Base-by-base conservation (phyloP, 2,888 invertebrate species). In the Pachydiplax longipennis region DNA sequence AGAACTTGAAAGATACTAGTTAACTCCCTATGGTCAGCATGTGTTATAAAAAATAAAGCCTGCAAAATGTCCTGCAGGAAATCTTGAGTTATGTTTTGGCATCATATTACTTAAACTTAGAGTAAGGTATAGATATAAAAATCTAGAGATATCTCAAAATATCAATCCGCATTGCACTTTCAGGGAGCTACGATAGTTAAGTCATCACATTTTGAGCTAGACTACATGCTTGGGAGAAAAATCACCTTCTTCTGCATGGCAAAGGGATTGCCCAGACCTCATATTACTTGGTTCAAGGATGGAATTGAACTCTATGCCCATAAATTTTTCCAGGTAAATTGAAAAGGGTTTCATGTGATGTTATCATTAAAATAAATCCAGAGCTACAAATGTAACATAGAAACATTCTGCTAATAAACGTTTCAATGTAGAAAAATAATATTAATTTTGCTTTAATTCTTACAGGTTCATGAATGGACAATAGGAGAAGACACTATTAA, bases 211-310 rank as follows among this genome's bases (percentile, higher is more conserved):
- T 97, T 97, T 93, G 96, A 97, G 93, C 94, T 96, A 92, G 96
- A 96, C 92, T 97, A 96, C 93, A 96, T 96, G 95, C 94, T 97
- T 53, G 97, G 97, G 22, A 95, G 97, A 91, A 97, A 97, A 94
- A 96, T 97, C 61, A 96, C 96, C 8, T 96, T 97, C 93, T 96
- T 97, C 93, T 97, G 97, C 93, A 96, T 96, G 95, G 97, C 97
- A 0, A 94, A 95, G 92, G 97, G 97, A 73, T 94, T 95, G 91
- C 97, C 97, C 0, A 94, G 97, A 91, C 97, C 97, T 0, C 96
- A 96, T 93, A 96, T 97, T 91, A 97, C 96, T 58, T 97, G 97
- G 97, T 96, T 96, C 92, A 97, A 97, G 93, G 97, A 97, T 93
- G 97, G 96, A 4, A 96, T 97, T 81, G 97, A 97, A 93, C 93